Evolutionary conservation across 2,797 vertebrate species (phyloP), one percentile per base, ranked within the genome.

Genomic region (Silurus aristotelis): DNA sequence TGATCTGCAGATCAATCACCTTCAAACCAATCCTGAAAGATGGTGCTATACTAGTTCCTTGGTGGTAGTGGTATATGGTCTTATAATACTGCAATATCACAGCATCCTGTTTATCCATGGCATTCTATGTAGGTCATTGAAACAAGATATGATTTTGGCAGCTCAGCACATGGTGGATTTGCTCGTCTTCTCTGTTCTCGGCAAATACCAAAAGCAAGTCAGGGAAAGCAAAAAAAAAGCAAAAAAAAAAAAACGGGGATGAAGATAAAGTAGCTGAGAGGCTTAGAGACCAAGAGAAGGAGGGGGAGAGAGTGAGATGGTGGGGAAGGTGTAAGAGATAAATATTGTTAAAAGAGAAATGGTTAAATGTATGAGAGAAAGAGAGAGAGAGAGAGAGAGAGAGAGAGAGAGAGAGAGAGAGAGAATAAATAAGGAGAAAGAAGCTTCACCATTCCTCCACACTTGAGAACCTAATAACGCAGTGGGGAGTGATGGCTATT

Each of bases 1-100:
- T 55, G 89, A 84, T 55, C 68, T 31, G 66, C 10, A 25, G 85
- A 87, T 89, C 88, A 88, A 85, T 89, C 76, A 82, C 1, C 2
- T 58, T 75, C 25, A n/a, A 64, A 80, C 77, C 38, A 76, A 86
- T 81, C 25, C 72, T 64, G 79, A 83, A 86, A 87, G 82, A 83
- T 77, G 80, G 61, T 58, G 73, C 80, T 81, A 70, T 64, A 83
- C 83, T 58, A 43, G 55, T 79, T 87, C 55, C 46, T 85, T 31
- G 71, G 5, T 31, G 15, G 43, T 22, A 5, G 19, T 31, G 0
- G 15, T 4, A 80, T 82, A 27, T 43, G 83, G 90, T 93, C 89
- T 89, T 92, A 92, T 92, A 92, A 93, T 93, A 92, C 90, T 83
- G 89, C 92, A 92, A 89, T 90, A 92, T 93, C 92, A 90, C 91